phyloP scores from a whole-genome alignment of 2,113 vertebrate genomes.

The Sciurus niger region DNA sequence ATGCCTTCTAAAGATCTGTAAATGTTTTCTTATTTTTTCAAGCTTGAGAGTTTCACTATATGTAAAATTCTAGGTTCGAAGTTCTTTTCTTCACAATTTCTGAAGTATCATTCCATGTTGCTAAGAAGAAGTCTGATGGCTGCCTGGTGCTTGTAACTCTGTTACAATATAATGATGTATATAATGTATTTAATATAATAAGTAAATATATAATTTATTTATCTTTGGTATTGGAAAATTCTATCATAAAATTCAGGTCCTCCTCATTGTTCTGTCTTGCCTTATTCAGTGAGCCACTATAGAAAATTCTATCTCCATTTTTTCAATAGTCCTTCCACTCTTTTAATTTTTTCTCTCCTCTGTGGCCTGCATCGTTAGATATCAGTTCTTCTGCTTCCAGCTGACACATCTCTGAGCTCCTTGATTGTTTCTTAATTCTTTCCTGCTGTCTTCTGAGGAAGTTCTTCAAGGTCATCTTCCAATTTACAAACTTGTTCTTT shows the following conservation, averaged over 20 bases:
- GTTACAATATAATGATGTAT: background rate
- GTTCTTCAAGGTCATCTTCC: background rate
- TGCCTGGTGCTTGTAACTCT: background rate
- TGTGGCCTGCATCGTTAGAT: background rate
- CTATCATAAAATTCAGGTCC: background rate
- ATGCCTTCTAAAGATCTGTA: background rate
- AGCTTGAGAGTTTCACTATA: background rate
- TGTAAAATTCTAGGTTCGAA: slow-evolving; percentile 5
- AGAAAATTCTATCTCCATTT: background rate
- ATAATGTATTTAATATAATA: background rate
- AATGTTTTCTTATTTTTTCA: slow-evolving; percentile 51
- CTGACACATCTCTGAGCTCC: background rate
- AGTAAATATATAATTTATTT: background rate
- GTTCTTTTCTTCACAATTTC: slow-evolving; percentile 8
- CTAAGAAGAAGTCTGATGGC: background rate
- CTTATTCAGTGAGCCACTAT: background rate
- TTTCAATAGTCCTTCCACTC: background rate
- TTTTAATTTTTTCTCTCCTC: background rate
- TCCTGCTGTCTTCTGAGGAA: background rate
- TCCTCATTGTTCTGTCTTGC: background rate
- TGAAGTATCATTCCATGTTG: background rate
- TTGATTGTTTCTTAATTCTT: background rate
- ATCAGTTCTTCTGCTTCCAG: background rate
- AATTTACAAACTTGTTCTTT: background rate
- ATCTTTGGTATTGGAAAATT: background rate